A percentile compares a stretch with the other conserved stretches of the same genome.
Conservation (phyloP, 2,797 vertebrate genomes). For the Serranus cabrilla region DNA sequence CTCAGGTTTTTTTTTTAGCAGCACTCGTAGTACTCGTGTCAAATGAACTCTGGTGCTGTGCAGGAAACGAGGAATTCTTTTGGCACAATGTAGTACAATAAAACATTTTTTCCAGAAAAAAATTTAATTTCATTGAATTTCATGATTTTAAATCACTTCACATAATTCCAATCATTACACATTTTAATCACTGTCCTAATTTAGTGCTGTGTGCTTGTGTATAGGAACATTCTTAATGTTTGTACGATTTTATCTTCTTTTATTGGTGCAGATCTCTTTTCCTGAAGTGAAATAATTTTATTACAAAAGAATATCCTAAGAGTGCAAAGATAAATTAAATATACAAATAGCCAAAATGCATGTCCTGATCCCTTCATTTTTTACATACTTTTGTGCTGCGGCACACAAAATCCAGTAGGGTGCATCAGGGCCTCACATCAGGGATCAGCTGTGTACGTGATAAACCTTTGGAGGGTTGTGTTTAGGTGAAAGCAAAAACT, state of each 20-base stretch:
- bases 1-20: conserved; percentile 1
- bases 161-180: background rate
- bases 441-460: background rate
- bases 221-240: background rate
- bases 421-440: background rate
- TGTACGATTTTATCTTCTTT: too few relatives aligned
- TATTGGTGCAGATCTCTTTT: too few relatives aligned
- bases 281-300: too few relatives aligned
- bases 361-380: background rate
- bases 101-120: background rate
- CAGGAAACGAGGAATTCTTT: background rate
- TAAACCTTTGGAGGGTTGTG: background rate
- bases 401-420: background rate
- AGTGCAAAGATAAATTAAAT: background rate
- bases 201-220: background rate
- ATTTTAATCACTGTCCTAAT: background rate
- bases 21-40: background rate
- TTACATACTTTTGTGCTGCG: background rate
- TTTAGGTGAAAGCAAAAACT: background rate
- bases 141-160: background rate
- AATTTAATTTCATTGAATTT: background rate
- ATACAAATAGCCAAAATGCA: background rate
- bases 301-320: background rate
- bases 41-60: background rate
- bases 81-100: too few relatives aligned